Conservation (phyloP, 2,888 invertebrate species). For the Sesia apiformis region DNA sequence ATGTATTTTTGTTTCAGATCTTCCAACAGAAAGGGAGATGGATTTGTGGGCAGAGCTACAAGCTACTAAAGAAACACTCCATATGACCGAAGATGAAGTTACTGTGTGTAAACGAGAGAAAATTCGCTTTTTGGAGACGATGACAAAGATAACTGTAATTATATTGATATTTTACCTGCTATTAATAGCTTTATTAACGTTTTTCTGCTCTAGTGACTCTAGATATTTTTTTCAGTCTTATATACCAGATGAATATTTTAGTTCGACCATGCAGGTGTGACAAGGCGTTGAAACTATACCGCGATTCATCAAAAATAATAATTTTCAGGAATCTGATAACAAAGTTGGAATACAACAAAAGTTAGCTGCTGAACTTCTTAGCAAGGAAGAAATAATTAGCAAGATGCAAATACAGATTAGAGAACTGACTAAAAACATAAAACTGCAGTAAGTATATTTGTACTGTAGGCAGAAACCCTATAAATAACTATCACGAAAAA, state of each 20-base stretch:
- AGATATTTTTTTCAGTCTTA: slow-evolving; percentile 42
- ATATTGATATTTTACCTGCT: not conserved
- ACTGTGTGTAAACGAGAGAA: slow-evolving; percentile 52
- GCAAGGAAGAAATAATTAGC: slow-evolving; percentile 56
- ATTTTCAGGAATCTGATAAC: slow-evolving; percentile 47
- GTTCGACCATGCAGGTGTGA: slow-evolving; percentile 24
- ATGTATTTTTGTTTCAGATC: slow-evolving; percentile 22
- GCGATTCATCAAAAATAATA: not conserved
- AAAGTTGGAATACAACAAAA: slow-evolving; percentile 64
- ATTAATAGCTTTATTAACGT: not conserved
- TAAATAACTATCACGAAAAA: not conserved
- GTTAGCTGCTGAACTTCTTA: slow-evolving; percentile 59
- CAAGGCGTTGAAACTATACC: not conserved
- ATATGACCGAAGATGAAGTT: slow-evolving; percentile 56
- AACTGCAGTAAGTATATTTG: slow-evolving; percentile 42
- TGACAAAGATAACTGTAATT: slow-evolving; percentile 55
- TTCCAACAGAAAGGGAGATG: slow-evolving; percentile 60
- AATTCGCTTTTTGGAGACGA: slow-evolving; percentile 56
- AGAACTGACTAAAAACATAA: slow-evolving; percentile 55
- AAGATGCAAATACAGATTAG: slow-evolving; percentile 62
- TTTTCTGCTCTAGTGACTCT: not conserved
- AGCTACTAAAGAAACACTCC: slow-evolving; percentile 56
- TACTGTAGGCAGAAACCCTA: not conserved
- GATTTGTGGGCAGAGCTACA: slow-evolving; percentile 59
- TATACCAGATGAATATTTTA: slow-evolving; percentile 42